phyloP scores from a whole-genome alignment of 2,113 vertebrate species.

The Onychostruthus taczanowskii region DNA sequence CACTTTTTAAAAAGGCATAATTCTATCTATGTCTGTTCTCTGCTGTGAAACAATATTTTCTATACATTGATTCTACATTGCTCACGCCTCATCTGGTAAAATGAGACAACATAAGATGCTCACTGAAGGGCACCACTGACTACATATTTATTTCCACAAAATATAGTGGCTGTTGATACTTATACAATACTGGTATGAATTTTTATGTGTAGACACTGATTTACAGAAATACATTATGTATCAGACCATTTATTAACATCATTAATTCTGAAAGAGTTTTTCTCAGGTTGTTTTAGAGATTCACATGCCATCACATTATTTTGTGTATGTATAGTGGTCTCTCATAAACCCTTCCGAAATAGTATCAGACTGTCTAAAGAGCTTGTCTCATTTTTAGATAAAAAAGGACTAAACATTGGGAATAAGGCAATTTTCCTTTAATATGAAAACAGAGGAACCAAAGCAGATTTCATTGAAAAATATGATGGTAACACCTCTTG shows the following conservation, averaged over 20 bases:
- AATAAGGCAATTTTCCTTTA: neutral
- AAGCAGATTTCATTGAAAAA: neutral
- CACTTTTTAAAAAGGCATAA: constrained; percentile 8
- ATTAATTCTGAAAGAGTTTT: neutral
- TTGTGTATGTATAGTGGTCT: neutral
- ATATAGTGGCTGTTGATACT: neutral
- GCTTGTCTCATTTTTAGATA: neutral
- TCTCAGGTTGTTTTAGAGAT: neutral
- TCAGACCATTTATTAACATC: neutral
- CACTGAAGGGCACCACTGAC: neutral
- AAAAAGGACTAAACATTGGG: neutral
- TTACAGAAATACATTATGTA: neutral
- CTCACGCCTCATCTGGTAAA: constrained; percentile 15
- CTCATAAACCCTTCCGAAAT: neutral
- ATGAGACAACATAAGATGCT: neutral
- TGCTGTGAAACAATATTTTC: constrained; percentile 17
- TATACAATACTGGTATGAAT: neutral
- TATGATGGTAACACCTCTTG: neutral
- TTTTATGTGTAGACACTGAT: neutral
- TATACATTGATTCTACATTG: neutral
- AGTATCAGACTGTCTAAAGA: neutral
- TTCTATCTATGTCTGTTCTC: constrained; percentile 10
- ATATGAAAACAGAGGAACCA: neutral
- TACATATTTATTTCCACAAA: constrained; percentile 34
- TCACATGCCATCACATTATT: neutral